Evolutionary conservation across 1,140 invertebrate species (phyloP), one percentile per base, ranked within the genome.

Genomic region (Latrodectus geometricus): DNA sequence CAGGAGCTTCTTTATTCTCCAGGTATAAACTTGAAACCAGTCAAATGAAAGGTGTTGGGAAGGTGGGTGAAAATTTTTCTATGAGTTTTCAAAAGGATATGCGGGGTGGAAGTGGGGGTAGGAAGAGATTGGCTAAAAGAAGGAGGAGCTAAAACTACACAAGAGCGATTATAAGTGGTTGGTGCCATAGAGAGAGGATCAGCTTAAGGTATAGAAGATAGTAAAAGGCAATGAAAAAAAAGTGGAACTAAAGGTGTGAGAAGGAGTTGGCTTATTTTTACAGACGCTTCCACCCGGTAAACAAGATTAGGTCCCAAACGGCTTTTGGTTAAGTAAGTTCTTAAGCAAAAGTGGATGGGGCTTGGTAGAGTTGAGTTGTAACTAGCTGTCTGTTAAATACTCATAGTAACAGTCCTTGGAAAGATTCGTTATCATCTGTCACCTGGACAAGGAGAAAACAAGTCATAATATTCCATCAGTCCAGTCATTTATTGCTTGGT

Each of bases 161-260:
- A 82, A 66, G 82, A 84, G 82, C 82, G 82, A 84, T 83, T 84
- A 84, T 84, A 84, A 84, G 82, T 84, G 82, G 82, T 68, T 68
- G 75, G 15, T 11, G 75, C 75, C n/a, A 35, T 15, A 79, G 23
- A 54, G 79, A 72, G 79, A 56, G 54, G 52, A 81, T 52, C 66
- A 35, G 20, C 72, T 74, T 52, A 76, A 76, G 61, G 82, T 83
- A 84, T 74, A 48, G 21, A 79, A 68, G 23, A 76, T 14, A 61
- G 52, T 49, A 76, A 61, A 74, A 74, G 56, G 66, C 35, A 72
- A 78, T 11, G 4, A 76, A 61, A 54, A 78, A 80, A 80, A 80
- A 70, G 78, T 70, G 9, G 23, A 49, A 48, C 80, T 83, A 74
- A 81, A 81, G 79, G 79, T 81, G 79, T 81, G 79, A 70, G 68